phyloP scores from a whole-genome alignment of 2,888 invertebrate genomes.

The Busseola fusca region DNA sequence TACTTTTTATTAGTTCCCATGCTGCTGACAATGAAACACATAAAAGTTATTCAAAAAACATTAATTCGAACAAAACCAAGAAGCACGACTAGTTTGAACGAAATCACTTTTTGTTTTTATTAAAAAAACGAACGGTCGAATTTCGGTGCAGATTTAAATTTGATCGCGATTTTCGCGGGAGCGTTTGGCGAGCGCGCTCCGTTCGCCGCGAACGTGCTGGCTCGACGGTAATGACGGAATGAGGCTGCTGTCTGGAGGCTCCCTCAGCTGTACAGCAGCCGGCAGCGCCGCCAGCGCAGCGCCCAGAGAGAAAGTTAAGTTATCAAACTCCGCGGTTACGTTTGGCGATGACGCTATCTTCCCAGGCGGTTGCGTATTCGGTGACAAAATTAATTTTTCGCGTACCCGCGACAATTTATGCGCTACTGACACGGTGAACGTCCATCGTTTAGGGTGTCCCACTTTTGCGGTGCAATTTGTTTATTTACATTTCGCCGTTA shows the following conservation, averaged over 20 bases:
- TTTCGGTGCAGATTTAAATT: constrained; percentile 62
- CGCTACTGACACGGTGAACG: constrained; percentile 86
- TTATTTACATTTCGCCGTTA: constrained; percentile 63
- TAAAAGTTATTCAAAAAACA: constrained; percentile 76
- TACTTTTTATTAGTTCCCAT: constrained; percentile 83
- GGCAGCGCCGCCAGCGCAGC: constrained; percentile 60
- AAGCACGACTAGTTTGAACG: constrained; percentile 66
- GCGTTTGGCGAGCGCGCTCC: constrained; percentile 75
- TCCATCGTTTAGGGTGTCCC: constrained; percentile 70
- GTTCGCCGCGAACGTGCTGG: constrained; percentile 79
- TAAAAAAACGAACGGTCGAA: constrained; percentile 65
- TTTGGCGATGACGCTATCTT: constrained; percentile 85
- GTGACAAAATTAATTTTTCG: constrained; percentile 86
- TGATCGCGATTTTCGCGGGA: constrained; percentile 66
- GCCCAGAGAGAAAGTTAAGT: constrained; percentile 86
- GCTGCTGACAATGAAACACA: constrained; percentile 72
- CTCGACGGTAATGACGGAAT: constrained; percentile 79
- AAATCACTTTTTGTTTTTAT: constrained; percentile 68
- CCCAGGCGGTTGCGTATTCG: constrained; percentile 85
- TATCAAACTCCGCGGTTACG: constrained; percentile 88
- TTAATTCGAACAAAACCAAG: constrained; percentile 70
- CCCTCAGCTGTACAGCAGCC: constrained; percentile 65
- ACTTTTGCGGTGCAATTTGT: constrained; percentile 72
- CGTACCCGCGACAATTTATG: constrained; percentile 76
- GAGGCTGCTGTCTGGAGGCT: constrained; percentile 74